phyloP scores from a whole-genome alignment of 1,140 invertebrate species.

The Monochamus saltuarius region DNA sequence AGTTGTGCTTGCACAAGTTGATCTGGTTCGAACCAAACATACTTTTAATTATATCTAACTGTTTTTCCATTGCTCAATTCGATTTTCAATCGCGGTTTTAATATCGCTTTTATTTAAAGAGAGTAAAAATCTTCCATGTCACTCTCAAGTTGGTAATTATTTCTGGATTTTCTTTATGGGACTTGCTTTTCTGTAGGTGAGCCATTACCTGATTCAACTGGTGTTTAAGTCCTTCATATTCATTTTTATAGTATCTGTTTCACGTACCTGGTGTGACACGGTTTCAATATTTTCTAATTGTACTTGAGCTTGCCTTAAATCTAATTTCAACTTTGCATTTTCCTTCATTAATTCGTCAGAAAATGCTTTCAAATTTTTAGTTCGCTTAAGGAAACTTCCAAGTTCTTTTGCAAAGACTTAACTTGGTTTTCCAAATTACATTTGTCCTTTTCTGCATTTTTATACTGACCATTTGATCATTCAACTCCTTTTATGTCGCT shows the following conservation, averaged over 20 bases:
- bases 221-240: slow-evolving; percentile 29
- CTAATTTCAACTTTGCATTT: slow-evolving; percentile 5
- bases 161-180: slow-evolving; percentile 9
- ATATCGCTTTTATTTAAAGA: slow-evolving; percentile 17
- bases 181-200: slow-evolving; percentile 27
- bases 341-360: slow-evolving; percentile 9
- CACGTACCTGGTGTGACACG: no score
- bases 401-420: slow-evolving; percentile 18
- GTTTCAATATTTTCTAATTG: background rate
- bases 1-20: slow-evolving; percentile 25
- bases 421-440: slow-evolving; percentile 16
- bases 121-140: slow-evolving; percentile 24
- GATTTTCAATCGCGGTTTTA: slow-evolving; percentile 28
- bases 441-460: slow-evolving; percentile 14
- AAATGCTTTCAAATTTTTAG: slow-evolving; percentile 17
- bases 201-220: slow-evolving; percentile 27
- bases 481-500: slow-evolving; percentile 17
- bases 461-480: slow-evolving; percentile 4
- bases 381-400: slow-evolving; percentile 15
- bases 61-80: slow-evolving; percentile 33
- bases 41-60: slow-evolving; percentile 21
- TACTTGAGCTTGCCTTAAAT: slow-evolving; percentile 16
- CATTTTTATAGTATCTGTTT: slow-evolving; percentile 18
- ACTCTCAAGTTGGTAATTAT: slow-evolving; percentile 16
- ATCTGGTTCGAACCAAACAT: slow-evolving; percentile 11